Base-by-base conservation (phyloP, 2,113 vertebrate species). In the Steatornis caripensis region DNA sequence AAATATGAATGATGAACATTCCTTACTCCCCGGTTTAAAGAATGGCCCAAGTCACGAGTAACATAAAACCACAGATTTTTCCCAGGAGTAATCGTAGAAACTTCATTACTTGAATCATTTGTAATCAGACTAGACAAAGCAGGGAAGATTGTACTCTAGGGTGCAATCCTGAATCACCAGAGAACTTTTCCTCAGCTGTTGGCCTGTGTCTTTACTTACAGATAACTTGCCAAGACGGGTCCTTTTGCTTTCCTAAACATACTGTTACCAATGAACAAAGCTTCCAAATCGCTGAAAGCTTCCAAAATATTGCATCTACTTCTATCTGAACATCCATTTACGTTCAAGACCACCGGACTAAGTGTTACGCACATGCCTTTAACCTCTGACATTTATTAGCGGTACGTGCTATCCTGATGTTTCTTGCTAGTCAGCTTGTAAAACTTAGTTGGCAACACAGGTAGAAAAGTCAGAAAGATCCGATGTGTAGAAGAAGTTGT, bases 1-100 rank as follows among this genome's bases (percentile, higher is more conserved):
- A 94, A 93, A 93, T 24, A 55, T 54, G 91, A 95, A 55, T 20
- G 24, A 89, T 95, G 94, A 92, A 87, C 83, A 21, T 86, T 92
- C 91, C 60, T 80, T 46, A 2, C 75, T 65, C 62, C 90, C 82
- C 29, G 14, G 11, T 46, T 90, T 83, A 55, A 65, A 86, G 83
- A 85, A 57, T 19, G 26, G 80, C 90, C 64, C 57, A 32, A 84
- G 84, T 16, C 86, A 84, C 36, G 1, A 92, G 83, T 53, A 97
- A 60, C 72, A 76, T 10, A 75, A 95, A 95, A 14, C 94, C 93
- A 75, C 89, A 74, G 92, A 79, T 92, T 84, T 84, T 29, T 87
- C 95, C 95, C 93, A 70, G 72, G 89, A 95, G 96, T 80, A 94
- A 57, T 10, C 85, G 57, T 2, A 74, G 94, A 48, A 90, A 66